Evolutionary conservation across 92 coral and sea anemone species (phyloP), one percentile per base, ranked within the genome.

Genomic region (Siderastrea radians): DNA sequence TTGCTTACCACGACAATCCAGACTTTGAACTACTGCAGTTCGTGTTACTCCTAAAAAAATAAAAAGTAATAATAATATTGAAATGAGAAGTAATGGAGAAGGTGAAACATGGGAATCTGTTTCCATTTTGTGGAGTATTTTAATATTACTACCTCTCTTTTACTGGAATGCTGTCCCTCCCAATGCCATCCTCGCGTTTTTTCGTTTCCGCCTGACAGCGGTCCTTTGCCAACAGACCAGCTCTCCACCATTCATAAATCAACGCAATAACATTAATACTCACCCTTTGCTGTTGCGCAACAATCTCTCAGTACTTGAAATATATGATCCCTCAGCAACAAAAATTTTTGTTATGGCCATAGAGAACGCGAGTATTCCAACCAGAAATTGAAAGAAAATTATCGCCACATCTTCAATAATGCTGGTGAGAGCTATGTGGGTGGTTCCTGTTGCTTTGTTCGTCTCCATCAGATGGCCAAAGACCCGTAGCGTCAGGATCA

Each of bases 401-500:
- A 78, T 68, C 5, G 71, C 92, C 75, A 82, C 87, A 52, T 75
- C 88, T 48, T 62, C 87, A 88, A 88, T 81, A 19, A 88, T 88
- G 51, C 84, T 83, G 57, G 82, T 79, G 0, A 88, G 79, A 58
- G 92, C 92, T 7, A 89, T 82, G 15, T 89, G 92, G 5, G 79
- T 89, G 7, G 79, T 62, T 5, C 92, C 92, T 3, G 88, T 89
- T 6, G 38, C 64, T 50, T 77, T 52, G n/a, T 49, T 82, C 7
- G 79, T 58, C 65, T 89, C 92, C 92, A 89, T 82, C 48, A 89
- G 12, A 61, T 89, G 92, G 61, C 92, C 92, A 66, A 89, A 89
- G 57, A 83, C 92, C 44, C 92, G 72, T 51, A 78, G 64, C 16
- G 91, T 79, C 57, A 87, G 86, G 49, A 80, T n/a, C 91, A 87